These are phyloP conservation scores for Babylonia areolata DNA, from an alignment of 1,140 invertebrate species.

Conservation along the genomic window DNA sequence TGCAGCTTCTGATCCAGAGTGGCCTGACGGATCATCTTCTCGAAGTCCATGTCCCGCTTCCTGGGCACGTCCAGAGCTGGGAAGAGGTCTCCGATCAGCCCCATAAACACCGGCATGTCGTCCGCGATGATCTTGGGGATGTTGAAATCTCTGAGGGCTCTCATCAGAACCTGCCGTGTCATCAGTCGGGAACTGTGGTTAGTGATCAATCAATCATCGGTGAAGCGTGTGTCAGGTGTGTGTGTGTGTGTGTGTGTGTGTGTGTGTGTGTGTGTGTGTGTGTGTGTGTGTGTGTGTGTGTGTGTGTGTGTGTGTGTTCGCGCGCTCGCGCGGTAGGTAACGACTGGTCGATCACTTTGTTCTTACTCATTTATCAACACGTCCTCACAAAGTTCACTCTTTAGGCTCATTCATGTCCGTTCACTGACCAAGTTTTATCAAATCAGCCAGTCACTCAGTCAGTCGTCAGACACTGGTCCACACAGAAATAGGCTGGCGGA, in stretches of 20 bases:
- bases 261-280: background rate
- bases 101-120: slow-evolving; percentile 97
- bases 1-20: slow-evolving; percentile 92
- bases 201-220: no score
- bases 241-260: background rate
- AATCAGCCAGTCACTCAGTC: no score
- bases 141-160: slow-evolving; percentile 96
- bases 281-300: background rate
- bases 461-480: no score
- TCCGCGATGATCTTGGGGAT: slow-evolving; percentile 97
- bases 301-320: background rate
- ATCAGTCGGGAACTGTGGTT: no score
- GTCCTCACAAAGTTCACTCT: no score
- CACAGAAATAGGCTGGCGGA: no score
- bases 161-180: slow-evolving; percentile 87
- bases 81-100: slow-evolving; percentile 96
- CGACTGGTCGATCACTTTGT: no score
- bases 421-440: no score
- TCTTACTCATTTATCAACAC: no score
- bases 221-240: background rate
- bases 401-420: no score
- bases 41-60: slow-evolving; percentile 95
- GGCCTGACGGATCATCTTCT: slow-evolving; percentile 94
- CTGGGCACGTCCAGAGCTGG: slow-evolving; percentile 95
- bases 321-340: no score